Base-by-base conservation (phyloP, 2,888 invertebrate species). In the Thecophora atra region DNA sequence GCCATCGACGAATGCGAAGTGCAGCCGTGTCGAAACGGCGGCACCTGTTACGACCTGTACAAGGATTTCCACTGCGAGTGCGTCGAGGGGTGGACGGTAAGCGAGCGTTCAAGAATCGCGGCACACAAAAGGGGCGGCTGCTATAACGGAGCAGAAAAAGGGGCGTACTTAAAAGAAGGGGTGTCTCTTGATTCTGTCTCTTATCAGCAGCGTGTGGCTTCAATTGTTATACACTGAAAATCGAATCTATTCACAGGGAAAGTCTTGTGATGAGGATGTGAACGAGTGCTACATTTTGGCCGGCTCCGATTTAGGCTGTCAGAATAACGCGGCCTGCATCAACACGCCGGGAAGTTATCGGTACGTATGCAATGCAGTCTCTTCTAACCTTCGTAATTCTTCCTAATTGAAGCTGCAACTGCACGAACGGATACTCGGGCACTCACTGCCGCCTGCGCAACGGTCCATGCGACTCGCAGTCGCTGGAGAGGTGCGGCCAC, bases 241-340 rank as follows among this genome's bases (percentile, higher is more conserved):
- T n/a, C n/a, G n/a, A n/a, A n/a, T n/a, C 17, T 44, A 8, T 73
- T 47, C 56, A n/a, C 37, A 86, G 92, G 95, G 95, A 0, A 79
- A 86, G n/a, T 87, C 85, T 0, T 98, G 98, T 84, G 90, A 91
- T 69, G 84, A 86, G 0, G 97, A 98, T 85, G 93, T 97, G 0
- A 93, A 98, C 81, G 98, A 98, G 87, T 98, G 98, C 84, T 87
- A 88, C 0, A 89, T 89, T 79, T 93, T 92, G 80, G 88, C 89
- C 4, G 95, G 94, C 8, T 96, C 96, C 0, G 95, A 94, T 81
- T 88, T 95, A 44, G 96, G 95, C 0, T 98, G 98, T 83, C 95
- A 96, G 87, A 96, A 97, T 87, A 94, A 94, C 64, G 97, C 93
- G 0, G 91, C 91, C 0, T 97, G 97, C 82, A 85, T 91, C 44